phyloP scores from a whole-genome alignment of 2,113 vertebrate species.

The Alligator mississippiensis region DNA sequence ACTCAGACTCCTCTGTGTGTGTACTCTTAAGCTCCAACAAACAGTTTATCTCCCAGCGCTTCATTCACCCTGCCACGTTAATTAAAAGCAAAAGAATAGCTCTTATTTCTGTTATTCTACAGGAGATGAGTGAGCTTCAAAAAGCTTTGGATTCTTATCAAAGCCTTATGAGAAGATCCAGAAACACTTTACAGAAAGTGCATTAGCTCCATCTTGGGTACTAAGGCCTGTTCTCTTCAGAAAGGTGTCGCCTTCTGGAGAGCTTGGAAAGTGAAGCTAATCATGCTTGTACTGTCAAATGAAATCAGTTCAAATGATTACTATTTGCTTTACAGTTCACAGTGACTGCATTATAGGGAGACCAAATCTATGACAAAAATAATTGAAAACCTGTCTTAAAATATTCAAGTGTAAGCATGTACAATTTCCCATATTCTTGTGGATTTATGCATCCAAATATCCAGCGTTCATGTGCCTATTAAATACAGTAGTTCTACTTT shows the following conservation, averaged over 20 bases:
- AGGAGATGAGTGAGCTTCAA: slow-evolving; percentile 57
- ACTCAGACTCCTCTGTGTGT: slow-evolving; percentile 49
- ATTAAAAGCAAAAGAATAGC: slow-evolving; percentile 72
- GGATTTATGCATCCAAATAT: background rate
- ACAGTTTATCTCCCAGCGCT: slow-evolving; percentile 68
- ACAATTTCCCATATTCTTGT: background rate
- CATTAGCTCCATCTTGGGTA: background rate
- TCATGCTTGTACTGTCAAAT: background rate
- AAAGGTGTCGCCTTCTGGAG: background rate
- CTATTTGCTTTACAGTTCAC: background rate
- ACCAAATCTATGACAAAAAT: background rate
- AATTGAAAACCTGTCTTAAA: background rate
- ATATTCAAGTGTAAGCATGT: background rate
- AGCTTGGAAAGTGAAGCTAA: background rate
- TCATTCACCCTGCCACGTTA: slow-evolving; percentile 56
- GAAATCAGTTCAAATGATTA: background rate
- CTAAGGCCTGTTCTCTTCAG: background rate
- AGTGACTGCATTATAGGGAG: background rate
- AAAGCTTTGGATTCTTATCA: slow-evolving; percentile 59
- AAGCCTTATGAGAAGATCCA: slow-evolving; percentile 22
- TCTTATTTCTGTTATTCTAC: slow-evolving; percentile 66
- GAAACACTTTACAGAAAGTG: slow-evolving; percentile 27
- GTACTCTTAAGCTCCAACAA: slow-evolving; percentile 70
- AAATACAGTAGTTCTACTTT: background rate
- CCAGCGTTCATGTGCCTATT: background rate